Evolutionary conservation across 2,113 vertebrate species (phyloP).

Genomic region (Notothenia coriiceps): DNA sequence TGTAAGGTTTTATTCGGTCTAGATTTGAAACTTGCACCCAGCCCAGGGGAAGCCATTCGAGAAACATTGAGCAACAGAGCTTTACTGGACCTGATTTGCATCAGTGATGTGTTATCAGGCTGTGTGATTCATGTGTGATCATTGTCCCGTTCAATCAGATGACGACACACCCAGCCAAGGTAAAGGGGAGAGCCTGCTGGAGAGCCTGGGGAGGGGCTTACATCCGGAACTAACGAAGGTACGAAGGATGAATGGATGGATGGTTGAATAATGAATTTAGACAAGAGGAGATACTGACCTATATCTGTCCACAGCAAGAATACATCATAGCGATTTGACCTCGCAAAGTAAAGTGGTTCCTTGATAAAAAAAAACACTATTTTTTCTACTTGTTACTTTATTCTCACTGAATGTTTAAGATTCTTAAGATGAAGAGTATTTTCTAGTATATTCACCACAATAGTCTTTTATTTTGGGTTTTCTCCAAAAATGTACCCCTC

Average conservation of each 20-base stretch:
- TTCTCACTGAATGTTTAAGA: too few relatives aligned
- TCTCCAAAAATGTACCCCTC: too few relatives aligned
- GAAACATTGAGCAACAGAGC: neutral
- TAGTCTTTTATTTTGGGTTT: too few relatives aligned
- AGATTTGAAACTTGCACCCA: neutral
- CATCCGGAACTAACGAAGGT: constrained; percentile 97
- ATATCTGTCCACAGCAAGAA: too few relatives aligned
- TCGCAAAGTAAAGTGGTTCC: too few relatives aligned
- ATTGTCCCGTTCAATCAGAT: constrained; percentile 81
- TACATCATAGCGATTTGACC: too few relatives aligned
- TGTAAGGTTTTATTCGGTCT: constrained; percentile 9
- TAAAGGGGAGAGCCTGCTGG: constrained; percentile 91
- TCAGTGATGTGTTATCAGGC: neutral
- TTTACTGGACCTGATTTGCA: neutral
- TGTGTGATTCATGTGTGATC: neutral
- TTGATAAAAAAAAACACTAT: too few relatives aligned
- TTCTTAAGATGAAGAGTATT: too few relatives aligned
- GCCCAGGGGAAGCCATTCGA: neutral
- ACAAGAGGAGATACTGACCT: neutral
- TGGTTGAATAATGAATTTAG: neutral
- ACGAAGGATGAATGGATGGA: neutral
- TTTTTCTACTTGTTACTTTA: too few relatives aligned
- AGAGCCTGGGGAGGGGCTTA: constrained; percentile 93
- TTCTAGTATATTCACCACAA: too few relatives aligned
- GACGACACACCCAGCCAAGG: constrained; percentile 91